Conservation (phyloP, 2,797 vertebrate species). For the Tenualosa ilisha region DNA sequence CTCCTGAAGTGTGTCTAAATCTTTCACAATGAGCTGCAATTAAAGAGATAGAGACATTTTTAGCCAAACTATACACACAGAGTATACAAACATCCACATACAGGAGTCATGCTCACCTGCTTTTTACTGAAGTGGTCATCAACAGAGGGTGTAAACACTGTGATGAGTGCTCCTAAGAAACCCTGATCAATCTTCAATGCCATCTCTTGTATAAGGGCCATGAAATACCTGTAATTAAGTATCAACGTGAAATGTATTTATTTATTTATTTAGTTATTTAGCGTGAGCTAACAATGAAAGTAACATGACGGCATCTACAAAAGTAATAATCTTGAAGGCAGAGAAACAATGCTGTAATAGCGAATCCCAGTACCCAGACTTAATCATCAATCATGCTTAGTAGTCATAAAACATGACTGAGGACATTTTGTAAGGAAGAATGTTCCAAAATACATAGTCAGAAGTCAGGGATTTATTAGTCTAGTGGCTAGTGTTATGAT, state of each 20-base stretch:
- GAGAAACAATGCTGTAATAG: too few species aligned
- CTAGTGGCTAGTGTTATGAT: too few species aligned
- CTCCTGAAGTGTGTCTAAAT: slow-evolving; percentile 82
- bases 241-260: neutral
- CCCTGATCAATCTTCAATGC: slow-evolving; percentile 93
- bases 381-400: too few species aligned
- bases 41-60: slow-evolving; percentile 54
- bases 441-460: too few species aligned
- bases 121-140: slow-evolving; percentile 75
- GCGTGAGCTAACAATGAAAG: too few species aligned
- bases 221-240: slow-evolving; percentile 85
- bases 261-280: too few species aligned
- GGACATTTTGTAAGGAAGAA: too few species aligned
- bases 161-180: slow-evolving; percentile 83
- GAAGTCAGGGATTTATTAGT: too few species aligned
- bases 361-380: too few species aligned
- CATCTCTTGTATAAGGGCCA: slow-evolving; percentile 98
- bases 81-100: slow-evolving; percentile 11
- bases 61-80: slow-evolving; percentile 9
- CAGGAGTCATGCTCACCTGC: slow-evolving; percentile 71
- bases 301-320: too few species aligned
- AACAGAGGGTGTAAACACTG: slow-evolving; percentile 80
- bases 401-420: too few species aligned
- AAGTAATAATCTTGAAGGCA: too few species aligned
- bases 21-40: slow-evolving; percentile 83